These are phyloP conservation scores for Neodiprion lecontei DNA, from an alignment of 1,140 invertebrate species.

Conservation along the genomic window DNA sequence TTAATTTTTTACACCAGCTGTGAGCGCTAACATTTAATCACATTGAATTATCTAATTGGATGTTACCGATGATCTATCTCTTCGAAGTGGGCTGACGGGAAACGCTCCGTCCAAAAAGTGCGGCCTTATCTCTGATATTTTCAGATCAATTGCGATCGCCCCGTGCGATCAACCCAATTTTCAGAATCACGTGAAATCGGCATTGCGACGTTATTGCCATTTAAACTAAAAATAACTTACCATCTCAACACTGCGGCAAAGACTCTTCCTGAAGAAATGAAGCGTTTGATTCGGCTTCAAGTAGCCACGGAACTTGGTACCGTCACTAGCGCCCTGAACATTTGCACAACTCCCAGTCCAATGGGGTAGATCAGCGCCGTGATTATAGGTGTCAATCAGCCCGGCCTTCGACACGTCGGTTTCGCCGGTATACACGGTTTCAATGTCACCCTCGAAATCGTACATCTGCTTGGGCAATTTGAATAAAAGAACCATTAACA, in stretches of 20 bases:
- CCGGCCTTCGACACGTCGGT: constrained; percentile 69
- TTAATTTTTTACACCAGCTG: too few relatives aligned
- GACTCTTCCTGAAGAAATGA: constrained; percentile 81
- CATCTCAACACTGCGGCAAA: constrained; percentile 78
- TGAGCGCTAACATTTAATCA: too few relatives aligned
- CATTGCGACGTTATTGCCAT: constrained; percentile 5
- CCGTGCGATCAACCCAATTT: too few relatives aligned
- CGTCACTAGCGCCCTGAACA: constrained; percentile 81
- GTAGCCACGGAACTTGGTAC: constrained; percentile 80
- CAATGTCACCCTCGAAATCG: constrained; percentile 80
- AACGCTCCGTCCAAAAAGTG: too few relatives aligned
- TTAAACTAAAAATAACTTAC: constrained; percentile 57
- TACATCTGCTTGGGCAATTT: constrained; percentile 74
- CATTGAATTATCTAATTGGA: too few relatives aligned
- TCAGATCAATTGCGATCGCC: not conserved
- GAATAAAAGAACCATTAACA: not conserved
- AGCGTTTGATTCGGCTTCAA: constrained; percentile 73
- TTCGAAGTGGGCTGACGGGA: too few relatives aligned
- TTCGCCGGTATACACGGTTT: constrained; percentile 80
- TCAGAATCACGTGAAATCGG: not conserved
- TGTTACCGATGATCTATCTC: too few relatives aligned
- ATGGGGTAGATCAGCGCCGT: constrained; percentile 73
- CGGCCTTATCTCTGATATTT: too few relatives aligned
- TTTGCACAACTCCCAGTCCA: constrained; percentile 80
- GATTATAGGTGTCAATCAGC: constrained; percentile 79